A percentile compares a stretch with the other conserved stretches of the same genome.
Evolutionary conservation across 2,797 vertebrate species (phyloP).

Genomic region (Acipenser ruthenus): DNA sequence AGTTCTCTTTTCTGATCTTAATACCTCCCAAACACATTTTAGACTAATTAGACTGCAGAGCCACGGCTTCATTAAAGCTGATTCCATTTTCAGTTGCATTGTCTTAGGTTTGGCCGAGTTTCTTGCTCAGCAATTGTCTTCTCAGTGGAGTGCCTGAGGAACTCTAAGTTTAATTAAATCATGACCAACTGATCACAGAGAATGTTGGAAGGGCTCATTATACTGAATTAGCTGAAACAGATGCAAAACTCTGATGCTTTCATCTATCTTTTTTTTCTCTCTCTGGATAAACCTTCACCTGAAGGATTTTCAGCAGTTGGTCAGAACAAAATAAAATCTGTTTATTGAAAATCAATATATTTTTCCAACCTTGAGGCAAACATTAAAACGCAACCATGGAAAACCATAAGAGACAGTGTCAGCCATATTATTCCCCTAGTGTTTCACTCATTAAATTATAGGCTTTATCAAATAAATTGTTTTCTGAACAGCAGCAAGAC

Average conservation of each 20-base stretch:
- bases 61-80: slow-evolving; percentile 3
- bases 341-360: not conserved
- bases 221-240: slow-evolving; percentile 1
- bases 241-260: not conserved
- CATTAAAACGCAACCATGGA: not conserved
- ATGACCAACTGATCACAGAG: slow-evolving; percentile 3
- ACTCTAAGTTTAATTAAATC: slow-evolving; percentile 7
- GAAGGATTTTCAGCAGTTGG: not conserved
- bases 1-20: not conserved
- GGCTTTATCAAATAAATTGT: too few species aligned
- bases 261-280: not conserved
- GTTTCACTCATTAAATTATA: not conserved
- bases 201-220: slow-evolving; percentile 4
- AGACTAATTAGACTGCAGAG: slow-evolving; percentile 4
- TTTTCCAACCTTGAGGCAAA: slow-evolving; percentile 1
- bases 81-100: slow-evolving; percentile 1
- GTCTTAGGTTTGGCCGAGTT: not conserved
- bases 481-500: too few species aligned
- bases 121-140: not conserved
- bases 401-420: not conserved
- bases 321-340: not conserved
- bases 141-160: not conserved
- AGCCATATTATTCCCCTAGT: not conserved
- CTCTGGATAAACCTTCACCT: not conserved
- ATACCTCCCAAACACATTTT: slow-evolving; percentile 7